phyloP scores from a whole-genome alignment of 2,888 invertebrate genomes.

The Chrysolina americana region DNA sequence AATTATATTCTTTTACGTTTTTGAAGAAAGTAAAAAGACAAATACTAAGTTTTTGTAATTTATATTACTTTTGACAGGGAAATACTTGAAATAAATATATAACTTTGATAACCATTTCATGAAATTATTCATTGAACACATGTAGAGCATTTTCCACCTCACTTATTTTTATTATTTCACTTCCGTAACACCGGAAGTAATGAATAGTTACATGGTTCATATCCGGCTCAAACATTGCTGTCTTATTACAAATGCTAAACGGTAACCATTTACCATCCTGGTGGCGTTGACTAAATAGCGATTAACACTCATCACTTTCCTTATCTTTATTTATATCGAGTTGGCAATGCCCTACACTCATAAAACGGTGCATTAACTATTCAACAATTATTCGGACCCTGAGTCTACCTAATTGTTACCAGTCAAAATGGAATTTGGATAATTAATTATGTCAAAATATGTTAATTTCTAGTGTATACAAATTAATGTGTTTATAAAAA shows the following conservation, averaged over 20 bases:
- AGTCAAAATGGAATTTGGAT: neutral
- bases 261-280: constrained; percentile 56
- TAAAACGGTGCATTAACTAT: constrained; percentile 42
- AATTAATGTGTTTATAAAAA: neutral
- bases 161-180: constrained; percentile 3
- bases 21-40: no score
- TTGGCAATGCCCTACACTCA: constrained; percentile 43
- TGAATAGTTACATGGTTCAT: constrained; percentile 12
- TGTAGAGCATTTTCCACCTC: neutral
- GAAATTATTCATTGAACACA: neutral
- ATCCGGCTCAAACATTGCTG: constrained; percentile 41
- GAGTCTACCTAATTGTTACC: constrained; percentile 37
- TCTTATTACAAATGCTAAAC: constrained; percentile 65
- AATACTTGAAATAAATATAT: no score
- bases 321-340: constrained; percentile 49
- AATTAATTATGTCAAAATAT: constrained; percentile 10
- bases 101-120: neutral
- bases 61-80: no score
- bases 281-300: constrained; percentile 61
- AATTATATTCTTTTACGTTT: no score
- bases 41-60: no score
- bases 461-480: neutral
- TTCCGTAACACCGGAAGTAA: constrained; percentile 10
- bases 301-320: constrained; percentile 58
- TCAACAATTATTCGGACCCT: constrained; percentile 47